These are phyloP conservation scores for Triops cancriformis DNA, from an alignment of 1,140 invertebrate species.

Conservation along the genomic window DNA sequence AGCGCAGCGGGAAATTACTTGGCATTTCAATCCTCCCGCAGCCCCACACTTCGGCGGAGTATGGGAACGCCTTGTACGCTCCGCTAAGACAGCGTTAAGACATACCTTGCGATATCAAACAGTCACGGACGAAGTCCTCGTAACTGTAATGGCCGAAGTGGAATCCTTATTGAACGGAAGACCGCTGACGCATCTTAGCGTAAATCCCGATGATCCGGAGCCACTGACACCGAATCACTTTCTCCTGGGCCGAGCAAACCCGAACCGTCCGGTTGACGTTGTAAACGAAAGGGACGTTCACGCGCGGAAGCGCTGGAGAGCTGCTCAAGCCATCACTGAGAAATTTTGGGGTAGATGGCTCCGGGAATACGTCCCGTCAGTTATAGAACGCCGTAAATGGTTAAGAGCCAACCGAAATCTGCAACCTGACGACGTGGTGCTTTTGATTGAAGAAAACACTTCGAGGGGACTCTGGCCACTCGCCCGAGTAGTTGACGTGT, in stretches of 20 bases:
- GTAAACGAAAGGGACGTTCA: too few relatives aligned
- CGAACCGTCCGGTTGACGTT: not conserved
- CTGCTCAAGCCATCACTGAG: too few relatives aligned
- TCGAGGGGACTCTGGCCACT: too few relatives aligned
- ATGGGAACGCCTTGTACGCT: conserved; percentile 38
- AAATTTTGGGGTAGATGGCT: too few relatives aligned
- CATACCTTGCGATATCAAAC: conserved; percentile 28
- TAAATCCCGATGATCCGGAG: not conserved
- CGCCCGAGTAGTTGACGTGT: too few relatives aligned
- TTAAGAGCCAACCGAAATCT: too few relatives aligned
- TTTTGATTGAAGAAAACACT: too few relatives aligned
- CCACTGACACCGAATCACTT: not conserved
- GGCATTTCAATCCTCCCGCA: conserved; percentile 37
- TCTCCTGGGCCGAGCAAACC: not conserved
- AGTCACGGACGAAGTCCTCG: conserved; percentile 24
- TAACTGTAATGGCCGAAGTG: conserved; percentile 23
- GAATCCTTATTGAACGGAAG: conserved; percentile 25
- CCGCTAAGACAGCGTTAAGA: conserved; percentile 34
- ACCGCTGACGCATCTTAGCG: conserved; percentile 25
- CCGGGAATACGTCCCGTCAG: too few relatives aligned
- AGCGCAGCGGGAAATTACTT: conserved; percentile 30
- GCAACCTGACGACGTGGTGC: too few relatives aligned
- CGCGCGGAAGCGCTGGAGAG: too few relatives aligned
- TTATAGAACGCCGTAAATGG: too few relatives aligned
- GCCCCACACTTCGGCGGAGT: conserved; percentile 37